Evolutionary conservation across 1,140 invertebrate genomes (phyloP).

Genomic region (Lepidotrigona ventralis): DNA sequence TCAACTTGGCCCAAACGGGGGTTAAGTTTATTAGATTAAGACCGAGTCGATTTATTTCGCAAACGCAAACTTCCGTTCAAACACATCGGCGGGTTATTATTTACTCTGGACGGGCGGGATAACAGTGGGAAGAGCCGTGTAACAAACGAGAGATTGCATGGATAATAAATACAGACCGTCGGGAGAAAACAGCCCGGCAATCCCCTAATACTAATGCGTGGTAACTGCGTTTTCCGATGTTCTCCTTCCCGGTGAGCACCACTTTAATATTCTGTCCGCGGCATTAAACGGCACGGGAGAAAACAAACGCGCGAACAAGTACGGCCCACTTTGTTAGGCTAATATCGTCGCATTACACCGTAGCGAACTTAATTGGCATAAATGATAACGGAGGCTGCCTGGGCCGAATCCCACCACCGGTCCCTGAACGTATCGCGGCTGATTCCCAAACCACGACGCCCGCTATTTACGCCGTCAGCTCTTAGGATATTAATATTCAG

Average conservation of each 20-base stretch:
- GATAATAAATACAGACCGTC: conserved; percentile 16
- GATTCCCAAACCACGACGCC: not conserved
- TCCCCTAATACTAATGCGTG: conserved; percentile 8
- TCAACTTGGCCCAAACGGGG: too few species aligned
- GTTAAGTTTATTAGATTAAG: not conserved
- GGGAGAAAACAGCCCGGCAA: not conserved
- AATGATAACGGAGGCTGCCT: conserved; percentile 24
- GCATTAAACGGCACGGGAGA: conserved; percentile 19
- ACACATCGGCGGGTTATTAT: not conserved
- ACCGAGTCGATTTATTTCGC: not conserved
- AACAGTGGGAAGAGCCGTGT: not conserved
- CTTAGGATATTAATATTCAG: conserved; percentile 51
- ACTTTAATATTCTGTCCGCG: conserved; percentile 18
- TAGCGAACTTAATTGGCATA: conserved; percentile 34
- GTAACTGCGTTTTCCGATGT: conserved; percentile 26
- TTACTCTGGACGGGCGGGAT: not conserved
- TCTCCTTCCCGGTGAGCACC: not conserved
- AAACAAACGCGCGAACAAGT: conserved; percentile 31
- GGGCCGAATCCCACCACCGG: not conserved
- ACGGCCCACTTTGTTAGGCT: conserved; percentile 31
- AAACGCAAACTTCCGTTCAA: not conserved
- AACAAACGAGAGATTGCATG: not conserved
- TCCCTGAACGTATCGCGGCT: not conserved
- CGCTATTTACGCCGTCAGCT: conserved; percentile 9
- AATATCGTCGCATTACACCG: conserved; percentile 32